Conservation (phyloP, 2,797 vertebrate species). For the Bovichtus variegatus region DNA sequence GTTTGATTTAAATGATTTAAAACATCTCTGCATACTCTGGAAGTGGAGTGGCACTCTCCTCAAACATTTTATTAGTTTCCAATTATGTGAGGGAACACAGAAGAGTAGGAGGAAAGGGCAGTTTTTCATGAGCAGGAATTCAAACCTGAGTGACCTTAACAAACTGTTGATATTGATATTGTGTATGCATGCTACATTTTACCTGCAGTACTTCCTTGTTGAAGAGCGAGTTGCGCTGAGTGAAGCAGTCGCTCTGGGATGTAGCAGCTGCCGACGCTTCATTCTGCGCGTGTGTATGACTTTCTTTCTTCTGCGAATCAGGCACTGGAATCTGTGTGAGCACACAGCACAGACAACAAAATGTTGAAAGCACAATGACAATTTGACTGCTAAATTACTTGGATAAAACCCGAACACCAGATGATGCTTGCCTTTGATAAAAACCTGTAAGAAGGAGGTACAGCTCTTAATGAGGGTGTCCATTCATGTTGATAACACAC, state of each 20-base stretch:
- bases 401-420: background rate
- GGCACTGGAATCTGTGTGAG: conserved; percentile 63
- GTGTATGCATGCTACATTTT: conserved; percentile 30
- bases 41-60: background rate
- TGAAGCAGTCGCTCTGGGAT: conserved; percentile 74
- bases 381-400: background rate
- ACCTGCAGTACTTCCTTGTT: conserved; percentile 85
- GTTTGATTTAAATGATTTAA: conserved; percentile 21
- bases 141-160: background rate
- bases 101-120: background rate
- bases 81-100: conserved; percentile 9
- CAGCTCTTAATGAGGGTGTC: conserved; percentile 22
- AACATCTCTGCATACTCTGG: conserved; percentile 17
- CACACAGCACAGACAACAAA: conserved; percentile 15
- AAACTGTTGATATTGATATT: background rate
- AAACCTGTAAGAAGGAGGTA: background rate
- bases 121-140: conserved; percentile 1
- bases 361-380: conserved; percentile 11
- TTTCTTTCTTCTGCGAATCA: conserved; percentile 64
- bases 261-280: conserved; percentile 48
- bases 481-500: conserved; percentile 40
- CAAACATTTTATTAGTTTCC: conserved; percentile 22
- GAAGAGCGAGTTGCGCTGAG: conserved; percentile 81
- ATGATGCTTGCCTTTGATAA: conserved; percentile 15
- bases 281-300: conserved; percentile 35